Percentiles rank a stretch among this genome's conserved stretches.
Conservation (phyloP, 2,113 vertebrate species). For the Podarcis muralis region DNA sequence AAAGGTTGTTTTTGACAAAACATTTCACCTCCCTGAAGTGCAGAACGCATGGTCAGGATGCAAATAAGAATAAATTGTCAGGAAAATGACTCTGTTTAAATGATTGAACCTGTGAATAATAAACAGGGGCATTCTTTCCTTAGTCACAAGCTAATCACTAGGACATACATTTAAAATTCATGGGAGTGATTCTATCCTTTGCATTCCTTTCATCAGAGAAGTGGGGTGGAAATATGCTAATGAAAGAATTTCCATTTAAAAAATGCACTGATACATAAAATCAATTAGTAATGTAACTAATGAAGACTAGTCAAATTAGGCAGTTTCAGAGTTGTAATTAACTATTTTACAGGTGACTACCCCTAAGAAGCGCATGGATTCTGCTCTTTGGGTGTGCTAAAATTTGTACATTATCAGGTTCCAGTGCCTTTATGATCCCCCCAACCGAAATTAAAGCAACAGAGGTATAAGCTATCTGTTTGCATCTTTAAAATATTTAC, state of each 20-base stretch:
- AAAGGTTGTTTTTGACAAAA: not conserved
- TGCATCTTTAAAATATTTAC: not conserved
- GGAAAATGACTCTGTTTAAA: not conserved
- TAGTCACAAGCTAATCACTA: fast-evolving
- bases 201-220: not conserved
- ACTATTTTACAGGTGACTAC: not conserved
- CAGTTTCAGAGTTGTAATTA: too few relatives aligned
- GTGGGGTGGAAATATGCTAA: not conserved
- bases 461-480: not conserved
- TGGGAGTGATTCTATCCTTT: not conserved
- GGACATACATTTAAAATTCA: not conserved
- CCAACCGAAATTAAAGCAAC: not conserved
- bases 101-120: not conserved
- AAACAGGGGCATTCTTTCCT: not conserved
- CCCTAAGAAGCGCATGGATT: not conserved
- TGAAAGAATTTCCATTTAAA: not conserved
- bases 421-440: not conserved
- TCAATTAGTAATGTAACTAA: not conserved
- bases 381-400: not conserved
- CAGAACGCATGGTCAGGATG: not conserved
- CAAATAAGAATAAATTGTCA: not conserved
- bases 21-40: not conserved
- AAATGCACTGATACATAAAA: not conserved
- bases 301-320: too few relatives aligned
- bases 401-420: not conserved